These are phyloP conservation scores for Trichoplusia ni DNA, from an alignment of 1,140 invertebrate genomes.

Conservation along the genomic window DNA sequence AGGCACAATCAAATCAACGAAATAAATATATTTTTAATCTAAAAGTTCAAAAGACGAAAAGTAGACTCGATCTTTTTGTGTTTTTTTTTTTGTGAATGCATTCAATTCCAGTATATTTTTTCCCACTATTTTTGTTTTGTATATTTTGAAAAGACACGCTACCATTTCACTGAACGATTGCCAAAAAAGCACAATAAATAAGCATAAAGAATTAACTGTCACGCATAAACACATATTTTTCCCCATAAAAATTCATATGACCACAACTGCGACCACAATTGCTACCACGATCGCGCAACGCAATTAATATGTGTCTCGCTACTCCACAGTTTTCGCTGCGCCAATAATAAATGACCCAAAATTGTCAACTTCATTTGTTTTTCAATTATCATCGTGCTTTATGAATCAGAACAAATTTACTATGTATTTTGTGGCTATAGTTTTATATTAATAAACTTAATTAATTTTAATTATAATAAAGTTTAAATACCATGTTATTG, in stretches of 20 bases:
- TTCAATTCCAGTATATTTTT: too few relatives aligned
- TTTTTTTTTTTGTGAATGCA: too few relatives aligned
- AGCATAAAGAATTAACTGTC: background rate
- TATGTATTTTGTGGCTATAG: background rate
- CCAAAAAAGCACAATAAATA: background rate
- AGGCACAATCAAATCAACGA: too few relatives aligned
- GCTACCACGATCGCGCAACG: constrained; percentile 8
- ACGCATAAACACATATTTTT: constrained; percentile 9
- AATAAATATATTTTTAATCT: too few relatives aligned
- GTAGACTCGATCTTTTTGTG: too few relatives aligned
- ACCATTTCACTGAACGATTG: too few relatives aligned
- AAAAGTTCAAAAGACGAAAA: too few relatives aligned
- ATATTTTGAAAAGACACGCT: too few relatives aligned
- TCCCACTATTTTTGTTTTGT: too few relatives aligned
- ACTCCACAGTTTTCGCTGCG: constrained; percentile 16
- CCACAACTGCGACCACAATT: constrained; percentile 8
- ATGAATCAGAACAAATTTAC: constrained; percentile 9
- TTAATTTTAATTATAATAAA: too few relatives aligned
- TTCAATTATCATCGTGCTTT: constrained; percentile 16
- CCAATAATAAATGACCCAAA: constrained; percentile 19
- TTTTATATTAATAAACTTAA: background rate
- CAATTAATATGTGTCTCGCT: constrained; percentile 18
- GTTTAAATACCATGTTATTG: too few relatives aligned
- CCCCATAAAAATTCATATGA: constrained; percentile 4
- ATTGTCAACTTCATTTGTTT: constrained; percentile 22